Evolutionary conservation across 1,140 invertebrate species (phyloP).

Genomic region (Cotesia glomerata): DNA sequence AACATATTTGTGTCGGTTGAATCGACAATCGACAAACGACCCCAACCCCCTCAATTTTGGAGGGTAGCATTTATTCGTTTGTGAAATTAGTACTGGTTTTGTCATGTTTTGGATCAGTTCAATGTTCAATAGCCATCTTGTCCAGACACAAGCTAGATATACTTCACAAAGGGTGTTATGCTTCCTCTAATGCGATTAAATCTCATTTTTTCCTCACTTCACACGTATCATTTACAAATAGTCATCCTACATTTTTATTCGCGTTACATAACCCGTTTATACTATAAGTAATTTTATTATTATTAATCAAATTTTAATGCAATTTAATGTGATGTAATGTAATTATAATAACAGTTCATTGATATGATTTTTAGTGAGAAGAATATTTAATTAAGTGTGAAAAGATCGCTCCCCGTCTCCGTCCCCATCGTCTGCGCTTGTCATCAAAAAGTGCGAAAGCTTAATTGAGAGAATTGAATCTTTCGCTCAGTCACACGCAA

Average conservation of each 20-base stretch:
- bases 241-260: neutral
- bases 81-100: conserved; percentile 64
- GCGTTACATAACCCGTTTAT: no score
- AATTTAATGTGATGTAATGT: neutral
- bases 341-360: neutral
- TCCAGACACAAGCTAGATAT: neutral
- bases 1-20: conserved; percentile 51
- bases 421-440: conserved; percentile 33
- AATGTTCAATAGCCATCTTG: conserved; percentile 19
- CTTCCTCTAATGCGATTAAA: neutral
- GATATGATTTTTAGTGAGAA: neutral
- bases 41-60: conserved; percentile 33
- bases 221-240: neutral
- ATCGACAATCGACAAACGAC: conserved; percentile 33
- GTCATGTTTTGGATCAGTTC: conserved; percentile 51
- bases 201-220: neutral
- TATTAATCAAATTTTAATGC: neutral
- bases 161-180: neutral
- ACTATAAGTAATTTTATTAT: no score
- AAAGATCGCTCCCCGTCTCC: neutral
- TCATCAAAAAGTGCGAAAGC: conserved; percentile 63
- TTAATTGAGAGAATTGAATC: conserved; percentile 60
- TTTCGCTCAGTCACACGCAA: conserved; percentile 54
- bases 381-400: conserved; percentile 1
- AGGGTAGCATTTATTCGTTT: conserved; percentile 59